Evolutionary conservation across 2,888 invertebrate species (phyloP), one percentile per base, ranked within the genome.

Genomic region (Trichogramma dendrolimi): DNA sequence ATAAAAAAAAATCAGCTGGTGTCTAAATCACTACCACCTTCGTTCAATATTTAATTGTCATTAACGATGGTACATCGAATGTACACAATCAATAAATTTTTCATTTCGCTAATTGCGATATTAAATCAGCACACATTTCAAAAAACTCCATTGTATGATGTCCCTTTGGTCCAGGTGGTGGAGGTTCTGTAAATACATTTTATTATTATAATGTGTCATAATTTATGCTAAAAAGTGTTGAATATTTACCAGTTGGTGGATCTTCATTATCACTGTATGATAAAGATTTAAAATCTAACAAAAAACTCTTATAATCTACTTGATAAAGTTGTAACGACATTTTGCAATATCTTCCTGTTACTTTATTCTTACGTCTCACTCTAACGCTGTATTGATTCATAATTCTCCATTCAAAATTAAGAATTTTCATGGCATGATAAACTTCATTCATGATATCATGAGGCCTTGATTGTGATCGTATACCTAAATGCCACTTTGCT

Each of bases 361-460:
- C 84, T 62, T 87, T 85, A 80, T 94, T 96, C 72, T 88, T 87
- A 51, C 93, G 90, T n/a, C 98, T 87, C 1, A 97, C 98, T 72
- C 96, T 85, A 44, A 99, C 96, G 78, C 97, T 96, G 77, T 88
- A 99, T 0, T 96, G 92, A 81, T 97, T 99, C 68, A 99, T 92
- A 55, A 97, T 92, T 81, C 97, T 98, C 99, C 99, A 99, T 80
- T 99, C 97, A 81, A 96, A 98, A 81, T 95, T 92, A 6, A 99
- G 84, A 2, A 94, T 91, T 80, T 97, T 97, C 99, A 99, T 99
- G 1, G 99, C 99, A 68, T 97, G 86, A 80, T 96, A 99, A 1
- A 99, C 99, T 81, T 99, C 99, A 80, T 96, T 90, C 99, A 99
- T 99, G 59, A 99, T 99, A 80, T 99, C 99, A 77, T 95, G 94